Base-by-base conservation (phyloP, 2,888 invertebrate genomes). In the Pantelozetes paolii region DNA sequence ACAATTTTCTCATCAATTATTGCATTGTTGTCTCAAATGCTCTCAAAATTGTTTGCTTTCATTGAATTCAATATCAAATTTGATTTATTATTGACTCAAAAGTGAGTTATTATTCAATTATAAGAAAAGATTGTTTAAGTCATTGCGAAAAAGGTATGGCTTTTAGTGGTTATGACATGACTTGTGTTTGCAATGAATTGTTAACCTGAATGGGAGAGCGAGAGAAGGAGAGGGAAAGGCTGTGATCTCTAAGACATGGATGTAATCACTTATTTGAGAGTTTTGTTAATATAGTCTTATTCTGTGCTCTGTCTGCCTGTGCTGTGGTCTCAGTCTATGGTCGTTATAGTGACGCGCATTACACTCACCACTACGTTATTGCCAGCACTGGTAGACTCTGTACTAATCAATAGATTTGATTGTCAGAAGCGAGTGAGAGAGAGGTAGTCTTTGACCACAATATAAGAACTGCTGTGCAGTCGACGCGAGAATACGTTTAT, bases 381-480 rank as follows among this genome's bases (percentile, higher is more conserved):
- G 20, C 18, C 11, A 11, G 50, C 50, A 50, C 50, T 50, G 40
- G 40, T 40, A 50, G 50, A 13, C 11, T 18, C 50, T 13, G 5
- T 13, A 57, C 57, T 57, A 57, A 57, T 57, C 57, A 57, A 57
- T 57, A 57, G 57, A 57, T 57, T 57, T 57, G 57, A 57, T 57
- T 57, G 50, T 50, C 50, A 50, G 50, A n/a, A n/a, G n/a, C n/a
- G 11, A 50, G 5, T 11, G 50, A 13, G 18, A 50, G 50, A 11
- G 57, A 57, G 26, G 3, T 20, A 57, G 57, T 57, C 11, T 9
- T 20, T 28, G 26, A 15, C 13, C 26, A 57, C 20, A 57, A 15
- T n/a, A n/a, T 5, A n/a, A 18, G 50, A 40, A 40, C 40, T 6
- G 40, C 40, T 9, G 6, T 9, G 13, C 40, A 40, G 40, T 40